These are phyloP conservation scores for Atlantisia rogersi DNA, from an alignment of 2,113 vertebrate genomes.

Conservation along the genomic window DNA sequence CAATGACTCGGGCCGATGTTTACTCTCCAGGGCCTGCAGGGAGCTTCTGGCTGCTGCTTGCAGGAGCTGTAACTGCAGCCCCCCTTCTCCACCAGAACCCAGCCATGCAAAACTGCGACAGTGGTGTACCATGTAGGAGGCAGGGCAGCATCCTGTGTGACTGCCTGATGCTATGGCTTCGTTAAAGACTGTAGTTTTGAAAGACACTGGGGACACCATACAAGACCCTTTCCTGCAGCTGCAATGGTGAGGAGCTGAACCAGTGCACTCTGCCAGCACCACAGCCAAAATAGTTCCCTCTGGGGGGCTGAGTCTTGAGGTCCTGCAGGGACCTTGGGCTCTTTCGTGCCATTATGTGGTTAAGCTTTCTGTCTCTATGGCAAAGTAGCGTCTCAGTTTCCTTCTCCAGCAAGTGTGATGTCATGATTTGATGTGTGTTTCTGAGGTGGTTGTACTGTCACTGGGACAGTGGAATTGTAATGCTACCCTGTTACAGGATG, in stretches of 20 bases:
- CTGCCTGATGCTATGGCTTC: not conserved
- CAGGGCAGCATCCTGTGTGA: not conserved
- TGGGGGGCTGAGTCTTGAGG: rapidly evolving
- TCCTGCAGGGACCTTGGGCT: not conserved
- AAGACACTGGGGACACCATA: rapidly evolving
- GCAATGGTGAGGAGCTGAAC: not conserved
- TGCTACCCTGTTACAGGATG: not conserved
- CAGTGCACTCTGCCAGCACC: not conserved
- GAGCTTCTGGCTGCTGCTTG: too few relatives aligned
- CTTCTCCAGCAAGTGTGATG: not conserved
- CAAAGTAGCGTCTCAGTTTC: not conserved
- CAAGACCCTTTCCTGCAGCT: not conserved
- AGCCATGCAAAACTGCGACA: too few relatives aligned
- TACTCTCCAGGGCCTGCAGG: too few relatives aligned
- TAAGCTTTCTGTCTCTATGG: not conserved
- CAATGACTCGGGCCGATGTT: too few relatives aligned
- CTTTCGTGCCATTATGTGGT: rapidly evolving
- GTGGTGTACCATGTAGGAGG: not conserved
- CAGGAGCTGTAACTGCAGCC: too few relatives aligned
- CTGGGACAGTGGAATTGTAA: not conserved
- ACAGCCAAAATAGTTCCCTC: not conserved
- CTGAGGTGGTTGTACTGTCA: not conserved
- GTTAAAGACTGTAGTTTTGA: not conserved
- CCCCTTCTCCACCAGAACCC: too few relatives aligned
- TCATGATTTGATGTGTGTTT: not conserved